These are phyloP conservation scores for Zosterops japonicus DNA, from an alignment of 2,113 vertebrate genomes.

Conservation along the genomic window DNA sequence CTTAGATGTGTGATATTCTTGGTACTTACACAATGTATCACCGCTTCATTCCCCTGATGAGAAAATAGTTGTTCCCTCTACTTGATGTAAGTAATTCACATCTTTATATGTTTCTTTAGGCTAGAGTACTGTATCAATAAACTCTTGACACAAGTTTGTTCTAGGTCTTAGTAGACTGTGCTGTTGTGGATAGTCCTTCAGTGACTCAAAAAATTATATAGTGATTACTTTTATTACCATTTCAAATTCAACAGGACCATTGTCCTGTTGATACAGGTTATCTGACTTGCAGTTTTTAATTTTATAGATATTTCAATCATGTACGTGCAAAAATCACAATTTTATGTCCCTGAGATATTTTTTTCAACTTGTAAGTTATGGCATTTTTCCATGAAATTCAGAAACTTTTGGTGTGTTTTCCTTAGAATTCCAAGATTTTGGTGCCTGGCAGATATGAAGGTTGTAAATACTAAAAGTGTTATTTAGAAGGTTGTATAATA, in stretches of 20 bases:
- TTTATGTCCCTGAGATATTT: neutral
- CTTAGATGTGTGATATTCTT: neutral
- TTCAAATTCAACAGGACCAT: neutral
- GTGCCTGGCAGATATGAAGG: neutral
- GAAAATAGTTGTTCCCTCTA: neutral
- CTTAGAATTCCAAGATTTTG: neutral
- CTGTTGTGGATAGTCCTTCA: neutral
- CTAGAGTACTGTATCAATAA: neutral
- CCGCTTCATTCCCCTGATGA: neutral
- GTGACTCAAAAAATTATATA: neutral
- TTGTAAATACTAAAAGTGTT: neutral
- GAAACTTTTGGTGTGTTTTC: neutral
- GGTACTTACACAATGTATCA: neutral
- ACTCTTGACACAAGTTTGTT: neutral
- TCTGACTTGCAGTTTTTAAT: neutral
- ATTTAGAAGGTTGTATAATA: neutral
- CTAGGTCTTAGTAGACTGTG: neutral
- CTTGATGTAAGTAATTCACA: neutral
- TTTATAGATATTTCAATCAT: neutral
- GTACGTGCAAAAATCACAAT: neutral
- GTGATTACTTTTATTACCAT: neutral
- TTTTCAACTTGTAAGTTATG: neutral
- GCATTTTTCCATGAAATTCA: neutral
- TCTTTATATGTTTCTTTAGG: neutral
- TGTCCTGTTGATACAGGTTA: neutral